Evolutionary conservation across 2,113 vertebrate genomes (phyloP), one percentile per base, ranked within the genome.

Genomic region (Scophthalmus maximus): DNA sequence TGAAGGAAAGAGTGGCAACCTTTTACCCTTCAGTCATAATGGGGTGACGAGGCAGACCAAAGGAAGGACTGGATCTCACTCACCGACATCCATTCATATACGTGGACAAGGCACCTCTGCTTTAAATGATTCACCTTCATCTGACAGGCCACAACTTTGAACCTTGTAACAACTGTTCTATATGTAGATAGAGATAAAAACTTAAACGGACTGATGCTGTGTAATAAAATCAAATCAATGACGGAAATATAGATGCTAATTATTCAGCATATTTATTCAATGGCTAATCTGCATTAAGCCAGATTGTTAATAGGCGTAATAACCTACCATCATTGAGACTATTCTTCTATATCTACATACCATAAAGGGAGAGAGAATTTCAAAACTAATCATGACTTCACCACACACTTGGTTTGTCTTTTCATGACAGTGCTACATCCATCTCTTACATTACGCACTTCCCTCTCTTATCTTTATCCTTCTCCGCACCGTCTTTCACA

Each of bases 11-110:
- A 60, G 38, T 15, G 71, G 69, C 74, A 61, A 84, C 80, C 82
- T 64, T 86, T 88, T 76, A 68, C 34, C 81, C 79, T 87, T 89
- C 68, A 78, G 49, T 82, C 76, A 61, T 78, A 71, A 77, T 17
- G 68, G 44, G 65, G 23, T 50, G 78, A 80, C 3, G 0, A 55
- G 32, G 26, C 32, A 1, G 34, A 82, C 65, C 81, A 83, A 60
- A 70, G 53, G 23, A 38, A 59, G 8, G 63, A 53, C 36, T 36
- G 23, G 29, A 52, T 0, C 47, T 36, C 26, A 58, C 38, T 22
- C 29, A 10, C 2, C 63, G 34, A 51, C 56, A 56, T 58, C 11
- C 15, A 66, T 29, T 44, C 4, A 67, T 44, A 65, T 18, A 29
- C 14, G 62, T 15, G n/a, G 18, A 60, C 15, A 56, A 25, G 18